A percentile compares a stretch with the other conserved stretches of the same genome.
Conservation (phyloP, 2,113 vertebrate genomes). For the Nicator chloris region DNA sequence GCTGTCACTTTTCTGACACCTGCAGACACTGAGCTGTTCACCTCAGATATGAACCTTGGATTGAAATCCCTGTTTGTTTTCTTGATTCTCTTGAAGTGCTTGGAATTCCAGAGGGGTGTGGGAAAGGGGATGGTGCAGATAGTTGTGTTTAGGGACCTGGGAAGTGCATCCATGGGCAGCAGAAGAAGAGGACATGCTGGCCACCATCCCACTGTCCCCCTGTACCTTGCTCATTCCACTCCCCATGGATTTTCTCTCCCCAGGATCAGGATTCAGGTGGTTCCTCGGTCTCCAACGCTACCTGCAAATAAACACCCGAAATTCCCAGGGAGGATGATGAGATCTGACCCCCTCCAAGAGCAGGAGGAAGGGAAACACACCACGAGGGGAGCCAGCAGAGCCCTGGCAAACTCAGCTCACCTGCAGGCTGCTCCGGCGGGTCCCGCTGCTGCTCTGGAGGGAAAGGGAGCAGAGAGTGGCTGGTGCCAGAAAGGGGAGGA, state of each 20-base stretch:
- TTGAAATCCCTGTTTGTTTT: background rate
- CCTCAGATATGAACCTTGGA: background rate
- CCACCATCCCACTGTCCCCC: background rate
- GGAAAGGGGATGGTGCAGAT: background rate
- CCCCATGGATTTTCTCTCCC: slow-evolving; percentile 52
- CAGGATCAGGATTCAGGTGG: background rate
- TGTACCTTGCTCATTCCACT: slow-evolving; percentile 72
- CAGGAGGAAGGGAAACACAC: fast-evolving
- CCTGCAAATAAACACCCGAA: background rate
- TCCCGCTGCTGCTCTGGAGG: background rate
- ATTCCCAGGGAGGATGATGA: background rate
- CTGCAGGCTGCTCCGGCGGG: background rate
- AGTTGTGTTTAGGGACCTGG: background rate
- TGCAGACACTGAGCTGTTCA: background rate
- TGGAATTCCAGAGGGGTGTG: background rate
- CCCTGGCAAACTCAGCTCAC: background rate
- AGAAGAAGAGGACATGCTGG: background rate
- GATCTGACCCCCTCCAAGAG: background rate
- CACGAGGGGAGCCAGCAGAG: background rate
- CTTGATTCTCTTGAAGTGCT: background rate
- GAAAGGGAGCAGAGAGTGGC: background rate
- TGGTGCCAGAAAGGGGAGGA: background rate
- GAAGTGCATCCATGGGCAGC: background rate
- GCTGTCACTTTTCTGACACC: background rate
- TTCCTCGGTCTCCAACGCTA: background rate